Percentiles rank a stretch among this genome's conserved stretches.
Conservation (phyloP, 2,888 invertebrate species). For the Dilophus febrilis region DNA sequence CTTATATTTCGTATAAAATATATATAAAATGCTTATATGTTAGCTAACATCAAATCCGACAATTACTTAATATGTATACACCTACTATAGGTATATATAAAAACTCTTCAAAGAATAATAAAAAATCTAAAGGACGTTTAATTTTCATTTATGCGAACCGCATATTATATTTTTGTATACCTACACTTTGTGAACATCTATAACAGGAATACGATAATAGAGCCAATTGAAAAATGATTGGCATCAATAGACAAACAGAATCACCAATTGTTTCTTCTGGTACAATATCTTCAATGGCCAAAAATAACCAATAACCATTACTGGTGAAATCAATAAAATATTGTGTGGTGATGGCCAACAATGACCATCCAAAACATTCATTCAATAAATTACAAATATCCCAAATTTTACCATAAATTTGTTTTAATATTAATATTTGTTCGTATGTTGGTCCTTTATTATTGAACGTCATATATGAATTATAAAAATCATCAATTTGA, state of each 20-base stretch:
- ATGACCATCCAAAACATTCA: slow-evolving; percentile 24
- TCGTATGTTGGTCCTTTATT: slow-evolving; percentile 8
- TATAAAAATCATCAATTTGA: neutral
- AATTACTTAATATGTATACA: too few relatives aligned
- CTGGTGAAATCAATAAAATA: slow-evolving; percentile 23
- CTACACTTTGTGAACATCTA: slow-evolving; percentile 18
- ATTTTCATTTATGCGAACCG: too few relatives aligned
- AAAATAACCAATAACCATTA: slow-evolving; percentile 22
- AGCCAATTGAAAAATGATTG: slow-evolving; percentile 13
- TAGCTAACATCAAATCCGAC: too few relatives aligned
- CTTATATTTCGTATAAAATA: too few relatives aligned
- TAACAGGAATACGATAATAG: slow-evolving; percentile 16
- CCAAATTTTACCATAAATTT: slow-evolving; percentile 19
- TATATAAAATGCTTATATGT: too few relatives aligned
- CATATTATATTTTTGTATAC: too few relatives aligned
- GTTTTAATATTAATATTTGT: slow-evolving; percentile 17
- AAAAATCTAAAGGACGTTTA: too few relatives aligned
- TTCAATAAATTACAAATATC: slow-evolving; percentile 16
- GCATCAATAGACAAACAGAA: slow-evolving; percentile 14
- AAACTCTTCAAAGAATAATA: too few relatives aligned
- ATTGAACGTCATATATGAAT: slow-evolving; percentile 1
- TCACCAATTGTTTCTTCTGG: neutral
- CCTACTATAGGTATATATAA: too few relatives aligned
- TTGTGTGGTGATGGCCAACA: slow-evolving; percentile 19
- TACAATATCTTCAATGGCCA: slow-evolving; percentile 10